Evolutionary conservation across 2,888 invertebrate genomes (phyloP), one percentile per base, ranked within the genome.

Genomic region (Cremastobaeus sp.): DNA sequence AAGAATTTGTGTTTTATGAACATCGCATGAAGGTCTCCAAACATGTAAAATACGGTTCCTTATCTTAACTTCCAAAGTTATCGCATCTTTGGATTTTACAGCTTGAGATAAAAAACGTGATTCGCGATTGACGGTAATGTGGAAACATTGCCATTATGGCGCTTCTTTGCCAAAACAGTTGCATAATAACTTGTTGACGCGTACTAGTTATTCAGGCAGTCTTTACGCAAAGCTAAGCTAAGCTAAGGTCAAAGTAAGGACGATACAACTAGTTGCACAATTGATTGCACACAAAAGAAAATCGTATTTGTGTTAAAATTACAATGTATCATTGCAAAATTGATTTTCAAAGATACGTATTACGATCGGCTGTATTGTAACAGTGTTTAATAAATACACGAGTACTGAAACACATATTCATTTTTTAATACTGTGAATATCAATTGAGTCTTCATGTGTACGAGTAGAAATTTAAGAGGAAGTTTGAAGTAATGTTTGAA

Each of bases 201-300:
- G 59, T 60, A 37, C 28, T 35, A 68, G 59, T 69, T 69, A 60
- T 54, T 69, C 68, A 57, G 37, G 48, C 50, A 60, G 62, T 68
- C 55, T 73, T 73, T 73, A 74, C 68, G 68, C 59, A 74, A 74
- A 74, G 64, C 69, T 64, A 64, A 57, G 62, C 41, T 50, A 72
- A 72, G 50, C 55, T 73, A 66, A 73, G 73, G 73, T 74, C 73
- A 39, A 43, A 52, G 52, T 69, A 73, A 68, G 73, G 64, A 59
- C 68, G 68, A 62, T 69, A 57, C 59, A 59, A 66, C 64, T 35
- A 74, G 73, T 74, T 74, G 57, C 62, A 74, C 73, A 74, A 74
- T 68, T 41, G 55, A 57, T 73, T 68, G 48, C 34, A 47, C 55
- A 54, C 47, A 47, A 54, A 55, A 39, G 35, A 52, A 65, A 55